Conservation (phyloP, 2,113 vertebrate genomes). For the cat (Felis catus) region F.catus_Fca126_mat1.0 CM031416.1:96598501-96599000, state of each 20-base stretch:
- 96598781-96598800: not conserved
- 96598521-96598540: not conserved
- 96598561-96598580: not conserved
- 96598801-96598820: not conserved
- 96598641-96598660: not conserved
- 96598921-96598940: not conserved
- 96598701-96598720: not conserved
- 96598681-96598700: not conserved
- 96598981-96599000: not conserved
- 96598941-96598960: not conserved
- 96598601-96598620: not conserved
- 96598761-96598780: not conserved
- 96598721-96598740: not conserved
- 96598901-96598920: not conserved
- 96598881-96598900: not conserved
- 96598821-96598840: not conserved
- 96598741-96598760: not conserved
- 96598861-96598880: not conserved
- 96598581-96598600: not conserved
- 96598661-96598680: not conserved
- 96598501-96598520: not conserved
- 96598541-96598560: not conserved
- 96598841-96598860: not conserved
- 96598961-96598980: not conserved
- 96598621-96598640: not conserved